phyloP scores from a whole-genome alignment of 1,140 invertebrate genomes.

The Alviniconcha marisindica region DNA sequence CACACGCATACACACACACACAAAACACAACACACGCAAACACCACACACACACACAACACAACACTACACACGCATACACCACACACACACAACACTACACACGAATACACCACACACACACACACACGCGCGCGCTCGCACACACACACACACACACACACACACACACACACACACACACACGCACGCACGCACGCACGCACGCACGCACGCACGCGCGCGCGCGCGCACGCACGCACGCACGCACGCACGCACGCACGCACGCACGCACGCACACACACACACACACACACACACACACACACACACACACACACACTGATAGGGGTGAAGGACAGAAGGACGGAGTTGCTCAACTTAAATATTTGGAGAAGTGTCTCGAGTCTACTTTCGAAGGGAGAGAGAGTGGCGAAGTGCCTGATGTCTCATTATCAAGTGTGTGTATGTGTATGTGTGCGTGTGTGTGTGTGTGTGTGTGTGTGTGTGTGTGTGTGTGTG shows the following conservation, averaged over 20 bases:
- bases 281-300: background rate
- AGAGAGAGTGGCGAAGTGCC: background rate
- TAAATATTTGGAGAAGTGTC: no score
- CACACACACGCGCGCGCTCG: no score
- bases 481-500: conserved; percentile 4
- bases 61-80: conserved; percentile 12
- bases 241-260: conserved; percentile 19
- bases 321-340: no score
- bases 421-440: background rate
- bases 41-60: background rate
- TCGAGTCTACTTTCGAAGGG: no score
- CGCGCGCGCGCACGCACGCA: conserved; percentile 14
- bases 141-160: conserved; percentile 20
- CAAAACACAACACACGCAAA: no score
- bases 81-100: background rate
- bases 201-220: background rate
- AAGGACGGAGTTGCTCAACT: no score
- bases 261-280: background rate
- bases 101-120: background rate
- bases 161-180: no score
- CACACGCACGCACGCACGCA: conserved; percentile 12
- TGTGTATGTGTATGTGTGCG: background rate
- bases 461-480: background rate
- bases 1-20: background rate
- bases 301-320: background rate